Evolutionary conservation across 35 echinoderm and acorn worm species (phyloP).

Genomic region (Holothuria glaberrima): DNA sequence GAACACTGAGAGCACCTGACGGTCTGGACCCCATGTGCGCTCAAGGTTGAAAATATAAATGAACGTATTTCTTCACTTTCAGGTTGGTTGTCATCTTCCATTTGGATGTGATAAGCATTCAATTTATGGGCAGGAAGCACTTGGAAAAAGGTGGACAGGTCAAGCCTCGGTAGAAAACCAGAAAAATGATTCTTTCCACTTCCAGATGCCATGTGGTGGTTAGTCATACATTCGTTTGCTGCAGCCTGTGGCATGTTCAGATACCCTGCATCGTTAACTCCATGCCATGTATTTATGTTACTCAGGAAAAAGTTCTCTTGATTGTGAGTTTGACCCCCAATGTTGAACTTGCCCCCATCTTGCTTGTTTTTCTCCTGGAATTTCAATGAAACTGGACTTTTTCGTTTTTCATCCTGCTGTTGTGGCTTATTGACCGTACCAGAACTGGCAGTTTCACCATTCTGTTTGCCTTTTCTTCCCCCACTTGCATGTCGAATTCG

Average conservation of each 20-base stretch:
- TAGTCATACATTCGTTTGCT: not conserved
- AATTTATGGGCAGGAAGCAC: slow-evolving; percentile 90
- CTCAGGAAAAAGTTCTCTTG: slow-evolving; percentile 45
- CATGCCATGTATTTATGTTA: slow-evolving; percentile 53
- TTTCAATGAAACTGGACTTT: slow-evolving; percentile 15
- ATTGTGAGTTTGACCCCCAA: not conserved
- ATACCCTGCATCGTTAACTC: slow-evolving; percentile 47
- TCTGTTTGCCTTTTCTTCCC: slow-evolving; percentile 34
- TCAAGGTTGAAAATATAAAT: slow-evolving; percentile 87
- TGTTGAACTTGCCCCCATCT: not conserved
- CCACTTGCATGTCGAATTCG: slow-evolving; percentile 54
- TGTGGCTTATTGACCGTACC: not conserved
- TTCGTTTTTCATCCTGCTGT: slow-evolving; percentile 34
- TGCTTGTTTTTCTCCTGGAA: slow-evolving; percentile 17
- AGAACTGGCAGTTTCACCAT: not conserved
- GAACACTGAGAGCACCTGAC: slow-evolving; percentile 86
- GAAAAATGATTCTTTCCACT: slow-evolving; percentile 55
- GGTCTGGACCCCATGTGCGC: slow-evolving; percentile 62
- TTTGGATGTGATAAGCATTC: slow-evolving; percentile 97
- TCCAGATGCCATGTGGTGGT: slow-evolving; percentile 3
- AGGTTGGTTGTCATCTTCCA: slow-evolving; percentile 92
- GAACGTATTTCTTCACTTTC: slow-evolving; percentile 93
- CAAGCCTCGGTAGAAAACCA: slow-evolving; percentile 88
- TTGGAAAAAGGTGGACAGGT: slow-evolving; percentile 90
- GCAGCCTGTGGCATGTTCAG: slow-evolving; percentile 36